Evolutionary conservation across 2,113 vertebrate genomes (phyloP), one percentile per base, ranked within the genome.

Genomic region (Mola mola): DNA sequence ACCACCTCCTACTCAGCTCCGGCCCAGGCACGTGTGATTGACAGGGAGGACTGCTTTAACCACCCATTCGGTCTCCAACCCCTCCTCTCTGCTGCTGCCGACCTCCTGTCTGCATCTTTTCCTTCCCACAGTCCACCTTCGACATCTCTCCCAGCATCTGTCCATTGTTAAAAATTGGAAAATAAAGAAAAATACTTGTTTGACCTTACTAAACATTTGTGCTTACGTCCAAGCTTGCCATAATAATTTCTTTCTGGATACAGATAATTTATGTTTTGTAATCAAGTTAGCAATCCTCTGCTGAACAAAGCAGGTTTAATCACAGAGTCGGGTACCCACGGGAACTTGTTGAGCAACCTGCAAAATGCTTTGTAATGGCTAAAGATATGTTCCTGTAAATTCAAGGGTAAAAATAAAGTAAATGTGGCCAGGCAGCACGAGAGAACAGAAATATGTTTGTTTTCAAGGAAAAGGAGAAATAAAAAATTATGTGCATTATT

Each of bases 1-100:
- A 82, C 65, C 82, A 83, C 82, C 80, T 82, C 73, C 73, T 61
- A 87, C 80, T 85, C 78, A 78, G 67, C 60, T 66, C n/a, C 10
- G 21, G 63, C 31, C 37, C 36, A 24, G 49, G 26, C 20, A 66
- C 31, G 21, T 40, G 69, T 69, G 75, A 75, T 55, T 81, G 77
- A 77, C 79, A 64, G 10, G 3, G 46, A 20, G 3, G 46, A 20
- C 48, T 8, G 16, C 58, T 64, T 16, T 28, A 22, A 55, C 68
- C 71, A 65, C 69, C 58, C 36, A 38, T 50, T 42, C 19, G 9
- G n/a, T 57, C 53, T 34, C 5, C 12, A 21, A 8, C 19, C 46
- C 57, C 44, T 51, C 26, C 19, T 24, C 26, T 55, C 20, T 34
- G 29, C 38, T 61, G 36, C 17, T 8, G n/a, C 37, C 34, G 1